Conservation (phyloP, 2,797 vertebrate species). For the Buceros bicornis region DNA sequence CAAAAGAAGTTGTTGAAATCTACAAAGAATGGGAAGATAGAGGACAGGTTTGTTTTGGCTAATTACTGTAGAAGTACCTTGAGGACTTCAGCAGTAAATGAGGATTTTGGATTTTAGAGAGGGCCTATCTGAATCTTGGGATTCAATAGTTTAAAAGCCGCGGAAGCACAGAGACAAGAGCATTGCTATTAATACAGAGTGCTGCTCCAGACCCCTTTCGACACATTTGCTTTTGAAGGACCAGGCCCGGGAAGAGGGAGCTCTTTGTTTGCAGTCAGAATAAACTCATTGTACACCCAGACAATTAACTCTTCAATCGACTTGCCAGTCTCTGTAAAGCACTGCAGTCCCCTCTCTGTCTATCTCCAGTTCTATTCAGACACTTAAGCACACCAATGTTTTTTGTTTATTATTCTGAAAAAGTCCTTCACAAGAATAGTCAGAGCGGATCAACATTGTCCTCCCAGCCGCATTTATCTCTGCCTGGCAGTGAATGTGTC, state of each 20-base stretch:
- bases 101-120: conserved; percentile 20
- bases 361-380: conserved; percentile 81
- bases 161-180: conserved; percentile 60
- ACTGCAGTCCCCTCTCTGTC: conserved; percentile 65
- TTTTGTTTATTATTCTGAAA: conserved; percentile 82
- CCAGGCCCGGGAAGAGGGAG: conserved; percentile 81
- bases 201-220: conserved; percentile 73
- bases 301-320: conserved; percentile 87
- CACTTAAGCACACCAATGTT: conserved; percentile 74
- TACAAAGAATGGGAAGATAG: not conserved
- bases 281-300: conserved; percentile 86
- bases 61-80: conserved; percentile 17
- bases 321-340: conserved; percentile 81
- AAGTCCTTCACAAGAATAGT: conserved; percentile 82
- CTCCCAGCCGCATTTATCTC: conserved; percentile 79
- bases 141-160: conserved; percentile 52
- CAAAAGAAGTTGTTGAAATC: not conserved
- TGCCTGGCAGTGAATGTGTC: conserved; percentile 79
- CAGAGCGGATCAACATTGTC: conserved; percentile 84
- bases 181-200: conserved; percentile 74
- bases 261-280: conserved; percentile 85
- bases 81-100: conserved; percentile 27
- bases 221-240: conserved; percentile 81
- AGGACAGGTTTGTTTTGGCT: conserved; percentile 28
- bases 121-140: conserved; percentile 35